These are phyloP conservation scores for Osmoderma eremita DNA, from an alignment of 2,888 invertebrate species.

Conservation along the genomic window DNA sequence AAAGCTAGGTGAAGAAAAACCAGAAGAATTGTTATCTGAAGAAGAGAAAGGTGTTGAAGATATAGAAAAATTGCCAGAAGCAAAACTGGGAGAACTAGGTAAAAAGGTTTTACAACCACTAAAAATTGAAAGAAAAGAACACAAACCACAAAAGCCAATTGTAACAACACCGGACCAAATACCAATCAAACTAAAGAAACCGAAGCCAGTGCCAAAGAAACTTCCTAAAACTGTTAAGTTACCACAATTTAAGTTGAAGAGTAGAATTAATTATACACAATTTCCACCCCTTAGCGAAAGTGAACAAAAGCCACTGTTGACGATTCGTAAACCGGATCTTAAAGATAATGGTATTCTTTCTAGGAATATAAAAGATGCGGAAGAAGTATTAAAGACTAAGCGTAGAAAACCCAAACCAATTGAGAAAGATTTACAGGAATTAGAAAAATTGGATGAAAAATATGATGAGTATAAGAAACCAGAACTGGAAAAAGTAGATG, in stretches of 20 bases:
- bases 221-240: conserved; percentile 57
- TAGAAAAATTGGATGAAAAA: conserved; percentile 65
- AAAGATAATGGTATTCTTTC: conserved; percentile 64
- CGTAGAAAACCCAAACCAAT: conserved; percentile 56
- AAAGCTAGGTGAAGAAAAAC: conserved; percentile 36
- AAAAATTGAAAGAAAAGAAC: conserved; percentile 55
- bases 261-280: conserved; percentile 70
- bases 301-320: conserved; percentile 56
- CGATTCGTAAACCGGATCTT: conserved; percentile 56
- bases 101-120: conserved; percentile 60
- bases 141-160: conserved; percentile 66
- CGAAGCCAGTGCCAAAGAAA: conserved; percentile 62
- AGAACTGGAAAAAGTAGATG: conserved; percentile 56
- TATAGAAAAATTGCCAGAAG: conserved; percentile 45
- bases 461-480: conserved; percentile 61
- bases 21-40: conserved; percentile 25
- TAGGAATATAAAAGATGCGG: conserved; percentile 65
- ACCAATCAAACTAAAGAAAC: conserved; percentile 73
- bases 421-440: conserved; percentile 58
- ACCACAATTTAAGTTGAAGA: conserved; percentile 76
- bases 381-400: conserved; percentile 58
- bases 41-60: conserved; percentile 37
- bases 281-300: conserved; percentile 60
- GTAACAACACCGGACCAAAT: conserved; percentile 65
- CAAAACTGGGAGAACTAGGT: conserved; percentile 42